Evolutionary conservation across 1,140 invertebrate species (phyloP).

Genomic region (Hycleus cichorii): DNA sequence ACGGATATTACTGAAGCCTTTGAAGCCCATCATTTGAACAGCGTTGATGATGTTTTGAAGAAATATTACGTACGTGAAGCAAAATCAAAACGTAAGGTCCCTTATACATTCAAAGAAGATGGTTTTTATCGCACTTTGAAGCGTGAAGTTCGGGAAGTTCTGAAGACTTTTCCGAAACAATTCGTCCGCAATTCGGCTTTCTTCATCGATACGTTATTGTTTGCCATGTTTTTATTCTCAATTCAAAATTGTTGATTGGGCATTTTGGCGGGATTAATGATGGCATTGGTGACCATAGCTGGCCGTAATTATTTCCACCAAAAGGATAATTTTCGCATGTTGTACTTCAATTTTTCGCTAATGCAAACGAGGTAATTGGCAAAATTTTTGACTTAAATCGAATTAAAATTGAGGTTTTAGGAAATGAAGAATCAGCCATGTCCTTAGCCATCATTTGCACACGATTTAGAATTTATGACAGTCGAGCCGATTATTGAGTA

Average conservation of each 20-base stretch:
- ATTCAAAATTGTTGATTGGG: constrained; percentile 42
- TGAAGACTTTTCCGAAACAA: constrained; percentile 33
- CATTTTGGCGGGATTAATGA: constrained; percentile 45
- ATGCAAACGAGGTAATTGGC: constrained; percentile 51
- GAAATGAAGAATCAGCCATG: constrained; percentile 70
- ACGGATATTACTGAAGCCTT: constrained; percentile 69
- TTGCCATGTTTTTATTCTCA: constrained; percentile 44
- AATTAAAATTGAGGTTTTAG: constrained; percentile 38
- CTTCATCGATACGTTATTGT: constrained; percentile 48
- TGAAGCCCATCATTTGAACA: constrained; percentile 52
- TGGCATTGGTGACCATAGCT: constrained; percentile 50
- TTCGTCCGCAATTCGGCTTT: constrained; percentile 41
- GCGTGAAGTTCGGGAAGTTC: constrained; percentile 41
- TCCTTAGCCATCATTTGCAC: constrained; percentile 71
- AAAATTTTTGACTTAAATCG: background rate
- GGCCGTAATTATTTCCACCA: constrained; percentile 79
- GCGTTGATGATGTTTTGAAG: constrained; percentile 47
- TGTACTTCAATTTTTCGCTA: constrained; percentile 62
- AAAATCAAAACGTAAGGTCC: constrained; percentile 46
- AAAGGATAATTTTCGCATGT: constrained; percentile 74
- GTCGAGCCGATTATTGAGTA: constrained; percentile 62
- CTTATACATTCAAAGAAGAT: constrained; percentile 55
- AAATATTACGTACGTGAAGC: constrained; percentile 55
- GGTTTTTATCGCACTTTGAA: constrained; percentile 63
- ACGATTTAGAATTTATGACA: constrained; percentile 67